Base-by-base conservation (phyloP, 1,140 invertebrate genomes). In the Brachionus rubens region DNA sequence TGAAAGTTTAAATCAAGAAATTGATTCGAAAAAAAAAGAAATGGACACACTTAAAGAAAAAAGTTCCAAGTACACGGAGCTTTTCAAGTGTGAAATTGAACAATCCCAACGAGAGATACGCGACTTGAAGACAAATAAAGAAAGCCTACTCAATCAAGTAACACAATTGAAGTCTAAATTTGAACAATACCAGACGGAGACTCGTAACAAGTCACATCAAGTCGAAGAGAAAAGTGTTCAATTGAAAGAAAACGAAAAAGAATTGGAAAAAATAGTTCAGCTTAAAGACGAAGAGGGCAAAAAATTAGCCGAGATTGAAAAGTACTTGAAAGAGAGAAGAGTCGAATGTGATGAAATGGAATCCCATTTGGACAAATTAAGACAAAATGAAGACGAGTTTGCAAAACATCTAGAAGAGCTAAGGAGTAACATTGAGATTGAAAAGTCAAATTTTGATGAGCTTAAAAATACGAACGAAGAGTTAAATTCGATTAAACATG, bases 11-110 rank as follows among this genome's bases (percentile, higher is more conserved):
- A 72, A 72, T 30, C 12, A 14, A 12, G 68, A 72, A 33, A 50
- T 72, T 40, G 46, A 48, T 24, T 40, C 30, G 10, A 72, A 72
- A 28, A 48, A 72, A 40, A 48, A 54, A 36, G 68, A 72, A 36
- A 72, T 72, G 14, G 46, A 72, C 19, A 19, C 30, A n/a, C 28
- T 72, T 14, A 48, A 41, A 19, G 68, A 72, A 54, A 48, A 54
- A 36, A 50, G 28, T 54, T n/a, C 7, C 12, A 50, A 72, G n/a
- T 72, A 72, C 16, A 72, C 59, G 7, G 59, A 65, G 2, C 9
- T 43, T 21, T 65, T 65, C n/a, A 41, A 65, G 12, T n/a, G 16
- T 21, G 59, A 65, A 9, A 24, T 43, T 14, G 59, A 65, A 41
- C 33, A 65, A 43, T 65, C 59, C 7, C 59, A 65, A 46, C 6